phyloP scores from a whole-genome alignment of 2,113 vertebrate genomes.

The Pantherophis guttatus region DNA sequence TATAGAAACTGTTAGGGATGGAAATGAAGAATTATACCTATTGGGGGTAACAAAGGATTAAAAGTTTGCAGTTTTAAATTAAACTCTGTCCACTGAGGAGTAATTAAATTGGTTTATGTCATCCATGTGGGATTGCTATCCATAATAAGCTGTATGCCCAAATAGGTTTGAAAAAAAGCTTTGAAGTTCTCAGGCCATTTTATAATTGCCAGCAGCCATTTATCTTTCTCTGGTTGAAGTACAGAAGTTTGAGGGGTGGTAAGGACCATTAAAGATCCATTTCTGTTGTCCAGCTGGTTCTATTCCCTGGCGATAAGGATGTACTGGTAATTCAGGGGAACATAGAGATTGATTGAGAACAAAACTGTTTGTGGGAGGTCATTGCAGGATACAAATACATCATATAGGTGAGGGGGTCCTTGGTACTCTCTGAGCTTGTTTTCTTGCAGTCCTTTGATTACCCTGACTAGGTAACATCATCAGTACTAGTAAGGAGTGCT shows the following conservation, averaged over 20 bases:
- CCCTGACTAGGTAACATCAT: too few species aligned
- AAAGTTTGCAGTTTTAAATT: neutral
- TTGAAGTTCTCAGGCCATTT: neutral
- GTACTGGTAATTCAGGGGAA: neutral
- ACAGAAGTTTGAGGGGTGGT: neutral
- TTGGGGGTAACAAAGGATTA: neutral
- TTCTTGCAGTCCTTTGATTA: too few species aligned
- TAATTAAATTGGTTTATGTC: neutral
- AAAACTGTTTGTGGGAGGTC: neutral
- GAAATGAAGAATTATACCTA: neutral
- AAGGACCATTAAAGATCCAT: neutral
- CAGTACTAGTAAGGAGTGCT: too few species aligned
- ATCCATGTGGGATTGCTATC: neutral
- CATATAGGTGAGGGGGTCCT: neutral
- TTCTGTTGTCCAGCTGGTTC: neutral
- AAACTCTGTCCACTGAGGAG: neutral
- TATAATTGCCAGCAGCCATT: neutral
- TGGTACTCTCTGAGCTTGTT: too few species aligned
- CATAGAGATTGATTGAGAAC: neutral
- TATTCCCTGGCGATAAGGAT: neutral
- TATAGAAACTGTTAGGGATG: neutral
- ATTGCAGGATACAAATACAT: neutral
- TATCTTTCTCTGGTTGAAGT: neutral
- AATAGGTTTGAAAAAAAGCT: neutral
- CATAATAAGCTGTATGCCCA: neutral